These are phyloP conservation scores for Centruroides vittatus DNA, from an alignment of 1,140 invertebrate species.

Conservation along the genomic window DNA sequence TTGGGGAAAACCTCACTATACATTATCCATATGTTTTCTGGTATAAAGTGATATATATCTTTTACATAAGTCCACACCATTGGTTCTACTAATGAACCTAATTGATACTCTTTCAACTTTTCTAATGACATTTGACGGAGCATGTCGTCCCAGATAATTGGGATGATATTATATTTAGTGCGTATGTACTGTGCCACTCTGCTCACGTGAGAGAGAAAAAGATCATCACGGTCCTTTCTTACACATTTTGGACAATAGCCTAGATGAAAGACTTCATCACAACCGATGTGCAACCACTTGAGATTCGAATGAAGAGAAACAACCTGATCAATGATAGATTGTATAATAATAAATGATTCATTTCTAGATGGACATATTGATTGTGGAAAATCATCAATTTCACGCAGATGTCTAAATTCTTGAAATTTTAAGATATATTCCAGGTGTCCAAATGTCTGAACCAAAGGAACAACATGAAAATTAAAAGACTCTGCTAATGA, in stretches of 20 bases:
- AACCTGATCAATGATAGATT: conserved; percentile 67
- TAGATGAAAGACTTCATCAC: conserved; percentile 52
- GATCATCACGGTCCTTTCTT: conserved; percentile 32
- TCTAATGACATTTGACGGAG: conserved; percentile 44
- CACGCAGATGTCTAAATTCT: conserved; percentile 58
- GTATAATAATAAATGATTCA: conserved; percentile 52
- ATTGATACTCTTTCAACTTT: conserved; percentile 35
- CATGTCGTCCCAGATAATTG: conserved; percentile 94
- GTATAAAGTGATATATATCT: conserved; percentile 39
- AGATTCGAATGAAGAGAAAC: conserved; percentile 37
- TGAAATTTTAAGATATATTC: conserved; percentile 73
- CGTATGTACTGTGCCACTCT: conserved; percentile 29
- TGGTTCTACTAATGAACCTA: conserved; percentile 58
- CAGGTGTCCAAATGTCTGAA: conserved; percentile 92
- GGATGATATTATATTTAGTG: conserved; percentile 28
- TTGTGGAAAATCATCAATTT: conserved; percentile 57
- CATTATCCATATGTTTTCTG: conserved; percentile 53
- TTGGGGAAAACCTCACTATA: conserved; percentile 65
- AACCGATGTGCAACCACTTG: conserved; percentile 41
- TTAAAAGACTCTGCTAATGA: conserved; percentile 44
- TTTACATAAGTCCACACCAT: conserved; percentile 56
- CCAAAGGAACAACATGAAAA: conserved; percentile 72
- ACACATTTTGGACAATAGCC: conserved; percentile 59
- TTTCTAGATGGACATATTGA: conserved; percentile 66
- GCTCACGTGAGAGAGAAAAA: conserved; percentile 56